Evolutionary conservation across 2,888 invertebrate genomes (phyloP).

Genomic region (Glaucopsyche alexis): DNA sequence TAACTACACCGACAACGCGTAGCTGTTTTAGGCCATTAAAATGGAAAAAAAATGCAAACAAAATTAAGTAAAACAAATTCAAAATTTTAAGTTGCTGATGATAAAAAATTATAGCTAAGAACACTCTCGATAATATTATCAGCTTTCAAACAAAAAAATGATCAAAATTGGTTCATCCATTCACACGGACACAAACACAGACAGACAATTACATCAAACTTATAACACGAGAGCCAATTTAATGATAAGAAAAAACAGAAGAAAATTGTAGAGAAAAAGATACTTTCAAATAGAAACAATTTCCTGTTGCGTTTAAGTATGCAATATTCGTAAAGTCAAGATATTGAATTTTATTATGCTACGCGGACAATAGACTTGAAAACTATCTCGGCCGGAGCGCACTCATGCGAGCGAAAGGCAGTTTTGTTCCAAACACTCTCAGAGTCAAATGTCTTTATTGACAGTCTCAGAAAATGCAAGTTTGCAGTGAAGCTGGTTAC

Average conservation of each 20-base stretch:
- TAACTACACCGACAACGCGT: too few species aligned
- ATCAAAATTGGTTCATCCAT: too few species aligned
- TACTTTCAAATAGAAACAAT: conserved; percentile 24
- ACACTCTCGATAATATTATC: too few species aligned
- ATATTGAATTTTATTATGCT: conserved; percentile 27
- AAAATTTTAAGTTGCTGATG: too few species aligned
- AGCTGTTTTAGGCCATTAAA: too few species aligned
- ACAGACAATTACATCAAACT: too few species aligned
- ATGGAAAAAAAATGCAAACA: too few species aligned
- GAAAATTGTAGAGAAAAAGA: not conserved
- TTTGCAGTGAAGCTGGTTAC: not conserved
- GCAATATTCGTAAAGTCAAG: conserved; percentile 28
- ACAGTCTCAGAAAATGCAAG: conserved; percentile 24
- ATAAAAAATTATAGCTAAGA: too few species aligned
- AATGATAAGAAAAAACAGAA: not conserved
- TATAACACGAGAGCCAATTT: too few species aligned
- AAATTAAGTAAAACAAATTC: too few species aligned
- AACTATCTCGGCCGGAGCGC: not conserved
- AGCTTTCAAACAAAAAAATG: too few species aligned
- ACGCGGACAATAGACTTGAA: conserved; percentile 18
- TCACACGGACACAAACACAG: too few species aligned
- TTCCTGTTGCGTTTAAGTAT: conserved; percentile 26
- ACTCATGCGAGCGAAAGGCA: not conserved
- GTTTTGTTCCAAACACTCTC: conserved; percentile 4
- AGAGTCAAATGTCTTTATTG: conserved; percentile 22